Evolutionary conservation across 2,888 invertebrate species (phyloP).

Genomic region (Diplolepis rosae): DNA sequence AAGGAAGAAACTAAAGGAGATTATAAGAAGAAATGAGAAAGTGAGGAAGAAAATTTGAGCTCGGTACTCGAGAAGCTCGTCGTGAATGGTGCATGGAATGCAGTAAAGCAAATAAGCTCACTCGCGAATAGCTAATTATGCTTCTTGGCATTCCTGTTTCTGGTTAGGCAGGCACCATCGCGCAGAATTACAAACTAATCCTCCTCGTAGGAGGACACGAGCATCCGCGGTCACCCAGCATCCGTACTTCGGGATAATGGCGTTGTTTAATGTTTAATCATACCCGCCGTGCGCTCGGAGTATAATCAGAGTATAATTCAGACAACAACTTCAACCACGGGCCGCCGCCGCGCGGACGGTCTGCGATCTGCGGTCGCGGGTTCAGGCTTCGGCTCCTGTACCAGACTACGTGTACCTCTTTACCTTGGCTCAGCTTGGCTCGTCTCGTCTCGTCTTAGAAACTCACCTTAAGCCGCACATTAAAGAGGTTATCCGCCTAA

Average conservation of each 20-base stretch:
- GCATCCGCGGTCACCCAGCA: constrained; percentile 67
- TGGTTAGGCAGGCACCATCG: constrained; percentile 63
- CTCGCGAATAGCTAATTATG: constrained; percentile 71
- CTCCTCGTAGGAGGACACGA: constrained; percentile 71
- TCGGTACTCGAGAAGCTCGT: constrained; percentile 42
- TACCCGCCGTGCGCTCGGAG: constrained; percentile 66
- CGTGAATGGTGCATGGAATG: constrained; percentile 65
- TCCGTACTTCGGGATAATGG: constrained; percentile 64
- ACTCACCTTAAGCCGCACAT: constrained; percentile 25
- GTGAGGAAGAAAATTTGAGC: constrained; percentile 46
- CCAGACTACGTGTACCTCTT: constrained; percentile 49
- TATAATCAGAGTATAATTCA: constrained; percentile 73
- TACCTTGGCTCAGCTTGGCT: constrained; percentile 41
- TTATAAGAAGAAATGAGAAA: constrained; percentile 41
- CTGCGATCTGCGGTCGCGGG: constrained; percentile 46
- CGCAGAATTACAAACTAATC: constrained; percentile 68
- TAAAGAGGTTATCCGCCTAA: constrained; percentile 1
- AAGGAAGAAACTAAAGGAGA: constrained; percentile 34
- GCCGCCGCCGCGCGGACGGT: constrained; percentile 40
- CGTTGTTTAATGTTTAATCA: constrained; percentile 73
- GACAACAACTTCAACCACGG: constrained; percentile 70
- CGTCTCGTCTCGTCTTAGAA: background rate
- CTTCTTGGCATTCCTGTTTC: constrained; percentile 72
- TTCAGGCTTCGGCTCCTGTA: constrained; percentile 41
- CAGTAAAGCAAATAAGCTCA: constrained; percentile 68